Evolutionary conservation across 2,797 vertebrate genomes (phyloP).

Genomic region (Oreochromis mossambicus): DNA sequence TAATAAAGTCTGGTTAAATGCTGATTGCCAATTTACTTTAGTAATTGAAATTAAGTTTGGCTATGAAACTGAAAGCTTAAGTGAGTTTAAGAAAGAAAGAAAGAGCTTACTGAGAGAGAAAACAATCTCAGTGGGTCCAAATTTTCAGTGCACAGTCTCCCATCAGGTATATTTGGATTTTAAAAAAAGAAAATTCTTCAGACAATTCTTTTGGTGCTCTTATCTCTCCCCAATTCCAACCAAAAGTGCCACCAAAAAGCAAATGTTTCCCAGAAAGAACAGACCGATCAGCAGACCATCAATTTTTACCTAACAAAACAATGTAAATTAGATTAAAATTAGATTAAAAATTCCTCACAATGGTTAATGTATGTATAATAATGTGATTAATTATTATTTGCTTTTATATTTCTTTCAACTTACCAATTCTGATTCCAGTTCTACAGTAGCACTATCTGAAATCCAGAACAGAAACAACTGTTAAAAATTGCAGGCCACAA

Average conservation of each 20-base stretch:
- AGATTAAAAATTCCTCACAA: not conserved
- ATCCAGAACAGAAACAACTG: not conserved
- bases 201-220: not conserved
- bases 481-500: not conserved
- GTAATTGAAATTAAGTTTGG: accelerated
- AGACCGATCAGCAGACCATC: constrained; percentile 40
- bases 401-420: not conserved
- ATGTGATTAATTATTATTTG: not conserved
- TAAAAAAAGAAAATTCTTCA: accelerated
- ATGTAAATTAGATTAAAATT: not conserved
- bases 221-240: constrained; percentile 71
- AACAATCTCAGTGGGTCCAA: not conserved
- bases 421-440: constrained; percentile 10
- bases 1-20: not conserved
- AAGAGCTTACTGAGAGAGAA: not conserved
- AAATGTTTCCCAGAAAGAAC: constrained; percentile 72
- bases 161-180: not conserved
- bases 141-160: accelerated
- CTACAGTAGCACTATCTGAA: not conserved
- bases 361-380: no score
- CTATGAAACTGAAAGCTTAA: not conserved
- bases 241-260: constrained; percentile 73
- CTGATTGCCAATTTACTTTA: not conserved
- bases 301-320: constrained; percentile 34
- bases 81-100: accelerated